phyloP scores from a whole-genome alignment of 2,113 vertebrate species.

The Synodontis membranacea region DNA sequence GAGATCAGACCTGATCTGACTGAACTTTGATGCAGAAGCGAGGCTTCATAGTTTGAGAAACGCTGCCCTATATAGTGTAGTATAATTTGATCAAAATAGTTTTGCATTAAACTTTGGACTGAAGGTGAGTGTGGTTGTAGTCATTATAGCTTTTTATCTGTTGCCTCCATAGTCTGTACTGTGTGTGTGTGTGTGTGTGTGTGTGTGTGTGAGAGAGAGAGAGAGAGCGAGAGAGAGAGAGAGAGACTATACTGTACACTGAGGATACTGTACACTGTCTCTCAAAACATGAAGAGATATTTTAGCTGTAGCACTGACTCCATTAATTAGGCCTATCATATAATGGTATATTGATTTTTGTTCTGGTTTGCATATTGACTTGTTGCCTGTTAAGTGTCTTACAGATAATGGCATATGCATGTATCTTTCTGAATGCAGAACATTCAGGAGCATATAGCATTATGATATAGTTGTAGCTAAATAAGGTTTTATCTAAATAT shows the following conservation, averaged over 20 bases:
- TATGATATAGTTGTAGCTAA: neutral
- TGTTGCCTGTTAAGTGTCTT: neutral
- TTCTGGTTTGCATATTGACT: conserved; percentile 28
- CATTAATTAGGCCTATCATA: conserved; percentile 51
- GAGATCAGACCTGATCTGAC: too few relatives aligned
- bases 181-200: conserved; percentile 28
- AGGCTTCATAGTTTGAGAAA: too few relatives aligned
- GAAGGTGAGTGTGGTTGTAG: neutral
- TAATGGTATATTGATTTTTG: conserved; percentile 55
- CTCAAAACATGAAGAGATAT: conserved; percentile 35
- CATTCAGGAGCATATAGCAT: neutral
- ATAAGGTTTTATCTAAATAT: too few relatives aligned
- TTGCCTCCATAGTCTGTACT: neutral
- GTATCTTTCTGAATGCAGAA: neutral
- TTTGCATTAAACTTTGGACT: neutral
- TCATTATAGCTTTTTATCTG: conserved; percentile 1
- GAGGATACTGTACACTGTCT: conserved; percentile 18
- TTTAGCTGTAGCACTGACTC: conserved; percentile 28
- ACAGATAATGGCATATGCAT: neutral
- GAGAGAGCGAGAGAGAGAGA: too few relatives aligned
- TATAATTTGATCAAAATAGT: neutral
- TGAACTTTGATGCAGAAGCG: too few relatives aligned
- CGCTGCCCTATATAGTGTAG: neutral
- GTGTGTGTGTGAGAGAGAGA: conserved; percentile 25
- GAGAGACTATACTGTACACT: too few relatives aligned